These are phyloP conservation scores for Eulemur rubriventer DNA, from an alignment of 2,797 vertebrate species.

Conservation along the genomic window DNA sequence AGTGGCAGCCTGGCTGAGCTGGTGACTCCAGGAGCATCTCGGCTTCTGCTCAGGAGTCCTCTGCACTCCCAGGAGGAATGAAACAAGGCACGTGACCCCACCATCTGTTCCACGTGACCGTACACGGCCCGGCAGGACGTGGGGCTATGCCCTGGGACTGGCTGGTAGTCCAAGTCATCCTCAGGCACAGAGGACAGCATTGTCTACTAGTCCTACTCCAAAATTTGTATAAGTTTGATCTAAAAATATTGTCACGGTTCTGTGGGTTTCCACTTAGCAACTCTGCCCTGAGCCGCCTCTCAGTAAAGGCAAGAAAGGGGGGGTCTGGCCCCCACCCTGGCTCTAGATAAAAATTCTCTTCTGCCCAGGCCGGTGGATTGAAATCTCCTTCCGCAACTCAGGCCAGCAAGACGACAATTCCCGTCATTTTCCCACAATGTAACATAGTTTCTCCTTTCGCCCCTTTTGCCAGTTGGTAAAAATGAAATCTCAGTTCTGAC, in stretches of 20 bases:
- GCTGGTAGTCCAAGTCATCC: too few relatives aligned
- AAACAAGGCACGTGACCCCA: rapidly evolving
- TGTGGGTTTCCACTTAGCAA: background rate
- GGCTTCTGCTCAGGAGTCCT: background rate
- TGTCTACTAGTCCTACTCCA: background rate
- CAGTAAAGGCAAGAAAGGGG: background rate
- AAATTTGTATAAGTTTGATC: background rate
- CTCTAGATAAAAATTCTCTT: background rate
- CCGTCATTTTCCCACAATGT: rapidly evolving
- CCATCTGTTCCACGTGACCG: rapidly evolving
- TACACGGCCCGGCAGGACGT: rapidly evolving
- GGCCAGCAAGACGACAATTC: background rate
- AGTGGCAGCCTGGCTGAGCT: rapidly evolving
- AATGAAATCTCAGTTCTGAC: background rate
- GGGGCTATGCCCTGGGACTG: background rate
- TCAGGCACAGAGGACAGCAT: background rate
- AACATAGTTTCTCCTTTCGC: background rate
- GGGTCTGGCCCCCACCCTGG: background rate
- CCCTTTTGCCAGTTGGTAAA: background rate
- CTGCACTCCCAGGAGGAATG: background rate
- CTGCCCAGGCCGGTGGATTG: background rate
- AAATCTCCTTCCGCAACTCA: background rate
- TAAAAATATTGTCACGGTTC: background rate
- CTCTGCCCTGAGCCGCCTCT: background rate
- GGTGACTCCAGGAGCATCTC: rapidly evolving